phyloP scores from a whole-genome alignment of 1,140 invertebrate genomes.

The Ganaspis sp. region DNA sequence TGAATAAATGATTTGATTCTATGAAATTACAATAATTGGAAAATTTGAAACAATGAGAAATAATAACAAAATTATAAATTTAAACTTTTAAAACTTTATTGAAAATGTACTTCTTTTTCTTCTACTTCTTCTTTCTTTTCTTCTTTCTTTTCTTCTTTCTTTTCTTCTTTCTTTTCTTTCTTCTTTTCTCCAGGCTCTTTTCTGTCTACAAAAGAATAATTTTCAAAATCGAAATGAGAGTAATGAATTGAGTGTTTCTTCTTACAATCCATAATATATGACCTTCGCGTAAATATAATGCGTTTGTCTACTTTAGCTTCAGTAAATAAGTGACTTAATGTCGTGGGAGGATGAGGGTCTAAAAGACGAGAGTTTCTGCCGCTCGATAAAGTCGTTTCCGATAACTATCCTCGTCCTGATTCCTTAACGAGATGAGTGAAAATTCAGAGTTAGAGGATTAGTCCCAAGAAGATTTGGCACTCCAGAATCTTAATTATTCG shows the following conservation, averaged over 20 bases:
- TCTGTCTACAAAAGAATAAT: neutral
- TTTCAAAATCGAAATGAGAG: neutral
- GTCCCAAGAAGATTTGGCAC: neutral
- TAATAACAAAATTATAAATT: too few relatives aligned
- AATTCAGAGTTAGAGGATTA: slow-evolving; percentile 10
- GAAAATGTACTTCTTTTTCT: too few relatives aligned
- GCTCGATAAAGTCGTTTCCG: slow-evolving; percentile 43
- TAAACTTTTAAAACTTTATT: too few relatives aligned
- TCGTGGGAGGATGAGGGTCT: slow-evolving; percentile 34
- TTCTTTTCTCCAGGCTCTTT: too few relatives aligned
- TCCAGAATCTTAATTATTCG: neutral
- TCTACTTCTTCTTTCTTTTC: too few relatives aligned
- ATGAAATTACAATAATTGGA: too few relatives aligned
- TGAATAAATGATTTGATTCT: too few relatives aligned
- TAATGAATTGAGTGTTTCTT: slow-evolving; percentile 21
- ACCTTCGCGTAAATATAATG: slow-evolving; percentile 1
- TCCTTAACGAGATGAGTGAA: neutral
- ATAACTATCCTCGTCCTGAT: slow-evolving; percentile 30
- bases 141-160: too few relatives aligned
- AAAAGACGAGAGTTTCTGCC: slow-evolving; percentile 43
- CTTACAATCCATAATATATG: slow-evolving; percentile 16
- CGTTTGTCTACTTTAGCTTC: slow-evolving; percentile 27
- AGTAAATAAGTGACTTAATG: slow-evolving; percentile 39
- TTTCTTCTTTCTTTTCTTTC: too few relatives aligned
- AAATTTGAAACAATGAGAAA: too few relatives aligned